These are phyloP conservation scores for Vanessa atalanta DNA, from an alignment of 1,140 invertebrate genomes.

Conservation along the genomic window DNA sequence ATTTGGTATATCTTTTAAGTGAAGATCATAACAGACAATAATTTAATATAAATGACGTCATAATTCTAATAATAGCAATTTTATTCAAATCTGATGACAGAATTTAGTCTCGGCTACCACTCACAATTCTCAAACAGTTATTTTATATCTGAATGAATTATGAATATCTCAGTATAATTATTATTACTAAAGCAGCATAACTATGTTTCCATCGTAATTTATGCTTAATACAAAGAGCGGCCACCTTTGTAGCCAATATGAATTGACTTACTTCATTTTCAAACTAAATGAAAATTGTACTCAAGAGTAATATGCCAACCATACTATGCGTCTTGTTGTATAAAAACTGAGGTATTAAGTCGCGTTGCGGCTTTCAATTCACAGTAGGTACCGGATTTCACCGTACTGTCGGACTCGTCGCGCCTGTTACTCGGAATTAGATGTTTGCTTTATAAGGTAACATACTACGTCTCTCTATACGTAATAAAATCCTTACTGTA, in stretches of 20 bases:
- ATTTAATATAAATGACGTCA: no score
- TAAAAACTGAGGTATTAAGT: conserved; percentile 45
- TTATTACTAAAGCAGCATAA: no score
- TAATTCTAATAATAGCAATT: no score
- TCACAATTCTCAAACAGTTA: no score
- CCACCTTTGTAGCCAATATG: not conserved
- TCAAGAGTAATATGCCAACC: not conserved
- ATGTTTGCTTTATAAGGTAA: conserved; percentile 1
- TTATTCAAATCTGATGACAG: no score
- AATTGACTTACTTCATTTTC: no score
- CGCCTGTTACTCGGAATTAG: conserved; percentile 45
- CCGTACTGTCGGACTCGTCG: conserved; percentile 48
- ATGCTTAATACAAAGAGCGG: not conserved
- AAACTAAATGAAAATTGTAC: not conserved
- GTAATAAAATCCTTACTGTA: no score
- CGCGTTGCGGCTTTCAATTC: conserved; percentile 61
- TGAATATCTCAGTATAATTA: no score
- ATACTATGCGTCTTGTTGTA: conserved; percentile 16
- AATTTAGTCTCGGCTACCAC: no score
- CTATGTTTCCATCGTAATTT: not conserved
- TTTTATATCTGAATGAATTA: no score
- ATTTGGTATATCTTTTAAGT: no score
- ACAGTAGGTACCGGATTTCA: conserved; percentile 58
- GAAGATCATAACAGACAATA: no score
- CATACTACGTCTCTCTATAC: not conserved